Conservation (phyloP, 2,113 vertebrate genomes). For the Cardinalis cardinalis region DNA sequence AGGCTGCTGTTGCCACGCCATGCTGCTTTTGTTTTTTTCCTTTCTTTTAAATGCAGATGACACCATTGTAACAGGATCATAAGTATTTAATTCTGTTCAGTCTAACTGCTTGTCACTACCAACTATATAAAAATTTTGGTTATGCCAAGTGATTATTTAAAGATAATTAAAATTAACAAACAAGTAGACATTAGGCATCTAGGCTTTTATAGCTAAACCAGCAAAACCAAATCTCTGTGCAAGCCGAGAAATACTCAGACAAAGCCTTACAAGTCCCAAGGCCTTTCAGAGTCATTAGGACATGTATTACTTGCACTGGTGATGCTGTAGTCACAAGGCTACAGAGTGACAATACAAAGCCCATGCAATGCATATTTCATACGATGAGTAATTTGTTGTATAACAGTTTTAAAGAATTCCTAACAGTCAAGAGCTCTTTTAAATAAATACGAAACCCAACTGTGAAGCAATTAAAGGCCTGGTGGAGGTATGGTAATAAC, state of each 20-base stretch:
- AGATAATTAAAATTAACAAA: not conserved
- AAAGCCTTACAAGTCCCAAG: not conserved
- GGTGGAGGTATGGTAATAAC: not conserved
- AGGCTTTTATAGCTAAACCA: not conserved
- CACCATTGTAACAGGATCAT: not conserved
- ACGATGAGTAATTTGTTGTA: not conserved
- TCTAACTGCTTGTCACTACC: not conserved
- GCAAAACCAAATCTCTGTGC: not conserved
- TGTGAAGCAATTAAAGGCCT: not conserved
- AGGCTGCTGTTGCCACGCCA: not conserved
- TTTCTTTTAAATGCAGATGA: not conserved
- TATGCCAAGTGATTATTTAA: not conserved
- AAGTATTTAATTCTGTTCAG: not conserved
- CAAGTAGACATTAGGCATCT: not conserved
- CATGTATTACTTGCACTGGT: not conserved
- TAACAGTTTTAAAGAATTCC: not conserved
- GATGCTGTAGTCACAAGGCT: not conserved
- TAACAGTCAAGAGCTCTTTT: not conserved
- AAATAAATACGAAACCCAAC: not conserved
- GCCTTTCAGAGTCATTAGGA: not conserved
- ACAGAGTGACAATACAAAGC: not conserved
- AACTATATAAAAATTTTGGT: not conserved
- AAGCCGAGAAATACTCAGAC: not conserved
- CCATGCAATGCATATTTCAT: constrained; percentile 15
- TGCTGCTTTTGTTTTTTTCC: not conserved